A percentile compares a stretch with the other conserved stretches of the same genome.
Evolutionary conservation across 2,113 vertebrate genomes (phyloP).

Genomic region (Galemys pyrenaicus): DNA sequence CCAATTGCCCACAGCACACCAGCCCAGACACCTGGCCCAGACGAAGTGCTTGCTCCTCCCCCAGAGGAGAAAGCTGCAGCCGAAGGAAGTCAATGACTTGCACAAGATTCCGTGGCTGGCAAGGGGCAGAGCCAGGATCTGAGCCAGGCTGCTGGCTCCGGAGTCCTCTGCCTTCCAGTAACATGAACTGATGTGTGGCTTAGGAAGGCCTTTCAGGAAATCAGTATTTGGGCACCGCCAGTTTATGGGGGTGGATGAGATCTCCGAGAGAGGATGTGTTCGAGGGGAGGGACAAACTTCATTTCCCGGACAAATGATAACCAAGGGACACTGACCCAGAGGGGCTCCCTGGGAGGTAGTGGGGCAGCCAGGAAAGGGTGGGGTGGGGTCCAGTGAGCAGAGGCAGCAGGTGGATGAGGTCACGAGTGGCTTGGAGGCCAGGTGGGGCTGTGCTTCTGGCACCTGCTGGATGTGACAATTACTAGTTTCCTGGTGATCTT

Average conservation of each 20-base stretch:
- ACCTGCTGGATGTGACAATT: not conserved
- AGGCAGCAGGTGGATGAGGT: not conserved
- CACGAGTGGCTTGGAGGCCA: not conserved
- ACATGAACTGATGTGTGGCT: not conserved
- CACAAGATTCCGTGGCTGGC: not conserved
- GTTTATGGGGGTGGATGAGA: not conserved
- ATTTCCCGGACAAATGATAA: not conserved
- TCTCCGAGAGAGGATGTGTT: not conserved
- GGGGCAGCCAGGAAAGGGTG: not conserved
- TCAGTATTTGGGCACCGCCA: not conserved
- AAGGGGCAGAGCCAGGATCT: not conserved
- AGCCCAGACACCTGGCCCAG: not conserved
- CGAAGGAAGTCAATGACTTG: not conserved
- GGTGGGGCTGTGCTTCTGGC: rapidly evolving
- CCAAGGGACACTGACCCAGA: too few relatives aligned
- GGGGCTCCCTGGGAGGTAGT: not conserved
- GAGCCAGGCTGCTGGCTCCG: not conserved
- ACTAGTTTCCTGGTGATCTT: not conserved
- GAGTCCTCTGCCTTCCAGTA: not conserved
- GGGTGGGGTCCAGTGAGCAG: rapidly evolving
- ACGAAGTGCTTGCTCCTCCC: not conserved
- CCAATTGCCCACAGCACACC: not conserved
- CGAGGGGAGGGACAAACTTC: not conserved
- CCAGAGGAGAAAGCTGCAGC: not conserved
- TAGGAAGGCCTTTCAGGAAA: not conserved